phyloP scores from a whole-genome alignment of 2,797 vertebrate species.

The Phyllotis vaccarum region DNA sequence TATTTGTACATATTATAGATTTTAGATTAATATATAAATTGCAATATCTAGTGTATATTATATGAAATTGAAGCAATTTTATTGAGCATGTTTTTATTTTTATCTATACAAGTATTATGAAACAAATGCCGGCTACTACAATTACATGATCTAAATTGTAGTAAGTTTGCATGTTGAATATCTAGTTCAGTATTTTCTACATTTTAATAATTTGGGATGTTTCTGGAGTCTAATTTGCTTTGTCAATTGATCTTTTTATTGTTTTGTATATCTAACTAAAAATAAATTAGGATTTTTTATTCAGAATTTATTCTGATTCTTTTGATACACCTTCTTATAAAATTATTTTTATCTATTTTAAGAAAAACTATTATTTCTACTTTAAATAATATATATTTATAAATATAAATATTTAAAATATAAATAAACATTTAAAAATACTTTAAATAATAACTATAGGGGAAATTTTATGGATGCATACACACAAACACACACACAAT shows the following conservation, averaged over 20 bases:
- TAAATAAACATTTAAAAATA: no score
- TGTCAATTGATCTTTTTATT: background rate
- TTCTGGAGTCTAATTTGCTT: background rate
- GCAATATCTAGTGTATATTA: background rate
- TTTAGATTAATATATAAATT: background rate
- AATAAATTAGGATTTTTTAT: background rate
- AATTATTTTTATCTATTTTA: background rate
- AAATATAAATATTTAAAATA: no score
- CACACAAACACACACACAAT: no score
- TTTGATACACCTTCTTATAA: background rate
- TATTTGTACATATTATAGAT: background rate
- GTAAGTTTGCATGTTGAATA: background rate
- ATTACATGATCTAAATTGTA: background rate
- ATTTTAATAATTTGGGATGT: background rate
- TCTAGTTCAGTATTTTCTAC: background rate
- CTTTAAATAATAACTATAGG: background rate
- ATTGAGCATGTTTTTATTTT: background rate
- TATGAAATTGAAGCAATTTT: background rate
- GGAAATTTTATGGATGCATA: background rate
- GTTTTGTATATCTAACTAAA: background rate
- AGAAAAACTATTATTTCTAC: background rate
- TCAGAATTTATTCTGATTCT: background rate
- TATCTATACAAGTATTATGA: no score
- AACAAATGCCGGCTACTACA: background rate
- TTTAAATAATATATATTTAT: no score